phyloP scores from a whole-genome alignment of 2,888 invertebrate genomes.

The Cosmorhoe ocellata region DNA sequence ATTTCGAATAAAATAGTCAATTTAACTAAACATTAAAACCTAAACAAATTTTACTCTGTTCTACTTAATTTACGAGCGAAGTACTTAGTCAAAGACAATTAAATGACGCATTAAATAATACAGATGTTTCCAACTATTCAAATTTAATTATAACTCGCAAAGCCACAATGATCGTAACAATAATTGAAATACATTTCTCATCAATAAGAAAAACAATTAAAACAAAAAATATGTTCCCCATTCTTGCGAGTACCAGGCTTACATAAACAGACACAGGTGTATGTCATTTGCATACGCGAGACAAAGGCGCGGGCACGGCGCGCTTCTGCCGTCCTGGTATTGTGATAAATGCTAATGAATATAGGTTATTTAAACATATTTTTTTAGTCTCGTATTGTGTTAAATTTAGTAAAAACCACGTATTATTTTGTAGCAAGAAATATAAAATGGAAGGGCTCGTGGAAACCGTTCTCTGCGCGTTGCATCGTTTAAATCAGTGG shows the following conservation, averaged over 20 bases:
- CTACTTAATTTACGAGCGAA: too few relatives aligned
- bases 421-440: not conserved
- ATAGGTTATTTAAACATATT: conserved; percentile 55
- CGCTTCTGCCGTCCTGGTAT: conserved; percentile 67
- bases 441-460: conserved; percentile 1
- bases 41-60: too few relatives aligned
- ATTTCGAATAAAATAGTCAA: too few relatives aligned
- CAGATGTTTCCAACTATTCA: conserved; percentile 17
- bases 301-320: conserved; percentile 66
- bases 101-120: conserved; percentile 15
- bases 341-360: conserved; percentile 73
- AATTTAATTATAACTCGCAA: conserved; percentile 19
- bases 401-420: conserved; percentile 5
- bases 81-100: not conserved
- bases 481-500: conserved; percentile 24
- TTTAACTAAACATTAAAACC: too few relatives aligned
- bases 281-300: conserved; percentile 67
- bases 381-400: conserved; percentile 13
- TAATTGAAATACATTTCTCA: conserved; percentile 24
- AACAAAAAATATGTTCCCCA: conserved; percentile 25
- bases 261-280: conserved; percentile 72
- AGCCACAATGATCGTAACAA: conserved; percentile 12
- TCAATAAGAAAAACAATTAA: conserved; percentile 27
- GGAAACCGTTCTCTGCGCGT: not conserved
- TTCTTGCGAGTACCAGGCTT: conserved; percentile 52